Percentiles rank a stretch among this genome's conserved stretches.
These are phyloP conservation scores for Ictalurus furcatus DNA, from an alignment of 2,113 vertebrate species.

Conservation along the genomic window DNA sequence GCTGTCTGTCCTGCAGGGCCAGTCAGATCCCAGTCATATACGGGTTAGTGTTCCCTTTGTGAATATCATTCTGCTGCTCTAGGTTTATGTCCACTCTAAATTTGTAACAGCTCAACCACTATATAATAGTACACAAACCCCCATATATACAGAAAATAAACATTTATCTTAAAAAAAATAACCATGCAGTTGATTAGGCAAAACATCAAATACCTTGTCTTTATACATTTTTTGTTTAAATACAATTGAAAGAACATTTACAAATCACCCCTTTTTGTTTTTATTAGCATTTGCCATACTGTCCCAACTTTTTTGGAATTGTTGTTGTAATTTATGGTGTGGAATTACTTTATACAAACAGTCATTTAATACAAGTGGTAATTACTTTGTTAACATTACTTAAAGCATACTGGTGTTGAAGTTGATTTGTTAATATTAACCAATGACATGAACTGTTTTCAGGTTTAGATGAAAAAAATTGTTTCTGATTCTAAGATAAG, in stretches of 20 bases:
- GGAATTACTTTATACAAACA: not conserved
- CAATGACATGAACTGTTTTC: not conserved
- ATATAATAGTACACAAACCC: not conserved
- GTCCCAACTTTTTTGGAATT: too few relatives aligned
- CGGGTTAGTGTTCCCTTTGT: slow-evolving; percentile 70
- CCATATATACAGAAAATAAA: not conserved
- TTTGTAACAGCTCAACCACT: not conserved
- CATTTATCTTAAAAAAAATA: not conserved
- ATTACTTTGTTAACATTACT: not conserved
- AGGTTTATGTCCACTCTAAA: not conserved
- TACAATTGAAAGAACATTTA: too few relatives aligned
- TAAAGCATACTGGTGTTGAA: not conserved
- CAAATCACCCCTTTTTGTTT: too few relatives aligned
- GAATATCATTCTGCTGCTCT: not conserved
- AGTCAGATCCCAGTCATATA: slow-evolving; percentile 61
- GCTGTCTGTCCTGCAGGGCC: slow-evolving; percentile 57
- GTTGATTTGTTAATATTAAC: not conserved
- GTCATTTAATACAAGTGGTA: not conserved
- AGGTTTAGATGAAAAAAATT: not conserved
- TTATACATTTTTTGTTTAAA: too few relatives aligned
- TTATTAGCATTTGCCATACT: too few relatives aligned
- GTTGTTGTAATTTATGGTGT: not conserved
- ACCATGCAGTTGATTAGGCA: too few relatives aligned
- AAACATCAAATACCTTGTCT: too few relatives aligned
- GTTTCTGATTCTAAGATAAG: not conserved